Percentiles rank a stretch among this genome's conserved stretches.
Conservation (phyloP, 2,797 vertebrate genomes). For the Petrocephalus schoutedeni region DNA sequence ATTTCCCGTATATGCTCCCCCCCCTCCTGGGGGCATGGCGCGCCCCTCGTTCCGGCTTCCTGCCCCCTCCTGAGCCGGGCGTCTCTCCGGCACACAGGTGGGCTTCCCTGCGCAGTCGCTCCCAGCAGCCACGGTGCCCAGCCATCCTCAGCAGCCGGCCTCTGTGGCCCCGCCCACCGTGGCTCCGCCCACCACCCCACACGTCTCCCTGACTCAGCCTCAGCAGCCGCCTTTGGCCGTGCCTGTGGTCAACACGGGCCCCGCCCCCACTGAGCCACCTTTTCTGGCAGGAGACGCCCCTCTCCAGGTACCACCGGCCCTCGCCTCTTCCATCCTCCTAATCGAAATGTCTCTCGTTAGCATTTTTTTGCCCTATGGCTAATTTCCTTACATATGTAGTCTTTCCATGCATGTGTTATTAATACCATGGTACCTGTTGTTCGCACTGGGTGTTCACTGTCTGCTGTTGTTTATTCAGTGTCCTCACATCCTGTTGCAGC, state of each 20-base stretch:
- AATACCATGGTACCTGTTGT: not conserved
- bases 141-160: constrained; percentile 63
- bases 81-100: constrained; percentile 45
- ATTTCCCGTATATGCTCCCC: constrained; percentile 52
- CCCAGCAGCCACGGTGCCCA: constrained; percentile 64
- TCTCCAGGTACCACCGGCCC: constrained; percentile 79
- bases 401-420: not conserved
- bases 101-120: constrained; percentile 64
- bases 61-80: constrained; percentile 56
- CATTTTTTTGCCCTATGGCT: not conserved
- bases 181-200: constrained; percentile 62
- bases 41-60: constrained; percentile 59
- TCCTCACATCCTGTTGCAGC: constrained; percentile 42
- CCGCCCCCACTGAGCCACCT: constrained; percentile 64
- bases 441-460: not conserved
- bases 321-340: constrained; percentile 24
- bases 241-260: constrained; percentile 81
- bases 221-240: constrained; percentile 74
- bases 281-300: constrained; percentile 74
- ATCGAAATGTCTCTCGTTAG: not conserved
- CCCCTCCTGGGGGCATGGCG: constrained; percentile 65
- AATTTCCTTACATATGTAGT: not conserved
- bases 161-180: constrained; percentile 57
- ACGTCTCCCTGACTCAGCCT: constrained; percentile 66
- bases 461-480: not conserved